phyloP scores from a whole-genome alignment of 2,113 vertebrate genomes.

The Axis porcinus region DNA sequence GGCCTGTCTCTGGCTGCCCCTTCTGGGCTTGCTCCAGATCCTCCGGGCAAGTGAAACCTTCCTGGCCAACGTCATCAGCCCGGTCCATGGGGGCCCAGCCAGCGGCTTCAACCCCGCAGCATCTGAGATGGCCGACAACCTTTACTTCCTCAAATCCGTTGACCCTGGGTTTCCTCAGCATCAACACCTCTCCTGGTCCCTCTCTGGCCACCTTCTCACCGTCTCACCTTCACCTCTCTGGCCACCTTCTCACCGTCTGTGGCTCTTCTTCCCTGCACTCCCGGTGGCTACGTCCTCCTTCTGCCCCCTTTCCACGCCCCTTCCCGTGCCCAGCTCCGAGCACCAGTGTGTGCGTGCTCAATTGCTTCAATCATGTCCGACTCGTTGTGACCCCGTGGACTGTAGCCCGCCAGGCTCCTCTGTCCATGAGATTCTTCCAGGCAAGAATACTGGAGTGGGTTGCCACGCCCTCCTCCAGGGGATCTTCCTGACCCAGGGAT shows the following conservation, averaged over 20 bases:
- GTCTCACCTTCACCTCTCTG: not conserved
- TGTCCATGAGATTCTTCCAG: not conserved
- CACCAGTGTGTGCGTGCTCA: accelerated
- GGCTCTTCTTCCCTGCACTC: not conserved
- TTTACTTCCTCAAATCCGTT: not conserved
- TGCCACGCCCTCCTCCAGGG: not conserved
- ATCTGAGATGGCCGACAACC: not conserved
- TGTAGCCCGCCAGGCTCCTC: not conserved
- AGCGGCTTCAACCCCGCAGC: not conserved
- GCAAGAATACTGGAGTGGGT: not conserved
- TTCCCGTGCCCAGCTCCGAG: not conserved
- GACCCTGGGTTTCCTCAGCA: not conserved
- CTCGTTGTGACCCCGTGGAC: not conserved
- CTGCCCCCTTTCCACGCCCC: not conserved
- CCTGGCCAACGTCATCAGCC: not conserved
- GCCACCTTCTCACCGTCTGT: not conserved
- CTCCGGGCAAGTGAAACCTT: not conserved
- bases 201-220: not conserved
- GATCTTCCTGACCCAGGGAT: not conserved
- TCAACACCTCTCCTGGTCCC: not conserved
- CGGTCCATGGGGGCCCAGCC: not conserved
- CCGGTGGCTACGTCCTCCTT: not conserved
- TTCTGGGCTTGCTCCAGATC: not conserved
- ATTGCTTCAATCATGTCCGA: not conserved
- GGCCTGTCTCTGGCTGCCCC: not conserved